Conservation (phyloP, 2,113 vertebrate genomes). For the Otocyon megalotis region DNA sequence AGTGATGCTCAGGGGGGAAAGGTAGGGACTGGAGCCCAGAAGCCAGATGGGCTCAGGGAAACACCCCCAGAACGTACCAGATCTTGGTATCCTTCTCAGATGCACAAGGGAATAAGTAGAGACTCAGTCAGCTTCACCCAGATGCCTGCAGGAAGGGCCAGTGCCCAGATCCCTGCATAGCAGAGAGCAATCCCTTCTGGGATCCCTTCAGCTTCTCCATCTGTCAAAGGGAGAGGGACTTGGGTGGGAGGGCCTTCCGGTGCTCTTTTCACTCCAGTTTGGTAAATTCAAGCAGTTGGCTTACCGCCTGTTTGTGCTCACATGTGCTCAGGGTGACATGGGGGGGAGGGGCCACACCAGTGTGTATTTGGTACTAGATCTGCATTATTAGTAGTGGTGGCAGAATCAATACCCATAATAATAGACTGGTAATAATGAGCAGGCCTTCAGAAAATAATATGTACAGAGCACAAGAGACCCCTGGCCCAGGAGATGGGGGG, state of each 20-base stretch:
- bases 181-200: neutral
- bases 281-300: neutral
- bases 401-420: constrained; percentile 74
- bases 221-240: neutral
- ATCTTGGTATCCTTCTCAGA: neutral
- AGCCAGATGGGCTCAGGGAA: neutral
- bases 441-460: constrained; percentile 76
- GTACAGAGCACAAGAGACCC: constrained; percentile 52
- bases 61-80: neutral
- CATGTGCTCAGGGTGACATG: fast-evolving
- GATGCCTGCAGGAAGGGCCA: neutral
- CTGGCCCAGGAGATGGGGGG: neutral
- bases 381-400: constrained; percentile 58
- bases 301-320: neutral
- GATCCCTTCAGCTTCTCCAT: neutral
- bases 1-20: neutral
- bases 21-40: neutral
- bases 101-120: neutral
- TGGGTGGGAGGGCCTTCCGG: neutral
- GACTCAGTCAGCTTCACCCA: neutral
- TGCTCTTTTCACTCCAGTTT: neutral
- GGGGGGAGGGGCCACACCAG: neutral
- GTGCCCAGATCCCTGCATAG: neutral
- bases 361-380: constrained; percentile 60
- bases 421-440: constrained; percentile 73